Conservation (phyloP, 2,113 vertebrate genomes). For the Lamprologus callipterus region DNA sequence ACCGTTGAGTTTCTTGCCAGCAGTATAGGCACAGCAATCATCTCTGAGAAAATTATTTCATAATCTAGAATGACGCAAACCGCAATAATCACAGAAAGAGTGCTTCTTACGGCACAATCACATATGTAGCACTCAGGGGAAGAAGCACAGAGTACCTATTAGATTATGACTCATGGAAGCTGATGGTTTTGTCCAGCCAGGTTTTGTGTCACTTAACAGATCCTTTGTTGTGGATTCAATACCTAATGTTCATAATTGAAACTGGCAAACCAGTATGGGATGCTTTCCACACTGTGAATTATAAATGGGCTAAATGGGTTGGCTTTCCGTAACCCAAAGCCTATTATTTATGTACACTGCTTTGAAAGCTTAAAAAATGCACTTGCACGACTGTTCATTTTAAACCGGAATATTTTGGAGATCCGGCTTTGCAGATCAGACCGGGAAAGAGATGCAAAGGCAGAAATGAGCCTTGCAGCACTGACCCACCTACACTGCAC, state of each 20-base stretch:
- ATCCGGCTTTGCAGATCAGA: neutral
- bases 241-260: neutral
- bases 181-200: neutral
- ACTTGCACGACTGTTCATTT: neutral
- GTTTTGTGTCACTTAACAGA: neutral
- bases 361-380: neutral
- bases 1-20: neutral
- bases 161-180: neutral
- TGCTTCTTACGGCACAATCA: neutral
- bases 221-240: neutral
- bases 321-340: neutral
- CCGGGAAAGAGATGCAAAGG: neutral
- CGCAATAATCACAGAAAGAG: slow-evolving; percentile 1
- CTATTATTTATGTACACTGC: neutral
- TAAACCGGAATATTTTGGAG: neutral
- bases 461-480: neutral
- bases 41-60: neutral
- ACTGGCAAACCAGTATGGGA: neutral
- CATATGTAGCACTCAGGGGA: neutral
- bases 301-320: slow-evolving; percentile 1
- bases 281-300: neutral
- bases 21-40: neutral
- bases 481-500: neutral
- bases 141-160: neutral
- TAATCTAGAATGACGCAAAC: slow-evolving; percentile 3